phyloP scores from a whole-genome alignment of 2,888 invertebrate genomes.

The Lypha dubia region DNA sequence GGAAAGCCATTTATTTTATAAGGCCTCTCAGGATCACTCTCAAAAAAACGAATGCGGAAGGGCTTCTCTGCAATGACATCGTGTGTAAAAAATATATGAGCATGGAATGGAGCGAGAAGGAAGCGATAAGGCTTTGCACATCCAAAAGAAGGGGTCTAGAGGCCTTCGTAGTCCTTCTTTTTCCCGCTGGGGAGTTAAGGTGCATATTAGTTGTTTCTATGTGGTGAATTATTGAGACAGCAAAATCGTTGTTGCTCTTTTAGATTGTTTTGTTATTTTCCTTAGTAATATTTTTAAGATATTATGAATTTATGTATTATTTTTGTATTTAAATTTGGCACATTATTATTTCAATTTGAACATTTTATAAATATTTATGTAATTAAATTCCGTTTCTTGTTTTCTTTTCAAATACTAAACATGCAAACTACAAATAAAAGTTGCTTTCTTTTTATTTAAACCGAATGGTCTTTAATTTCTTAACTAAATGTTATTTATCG shows the following conservation, averaged over 20 bases:
- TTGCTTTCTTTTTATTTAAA: constrained; percentile 18
- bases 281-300: constrained; percentile 22
- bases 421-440: constrained; percentile 50
- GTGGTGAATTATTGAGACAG: neutral
- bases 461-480: constrained; percentile 23
- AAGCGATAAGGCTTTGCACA: too few species aligned
- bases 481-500: too few species aligned
- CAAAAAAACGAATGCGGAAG: too few species aligned
- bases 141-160: too few species aligned
- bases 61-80: too few species aligned
- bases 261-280: neutral
- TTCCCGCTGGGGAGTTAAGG: too few species aligned
- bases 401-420: constrained; percentile 1
- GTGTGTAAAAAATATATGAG: too few species aligned
- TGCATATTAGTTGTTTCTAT: constrained; percentile 19
- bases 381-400: constrained; percentile 26
- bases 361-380: constrained; percentile 52
- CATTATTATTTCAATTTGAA: constrained; percentile 70
- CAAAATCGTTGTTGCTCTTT: neutral
- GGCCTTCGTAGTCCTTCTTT: too few species aligned
- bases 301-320: constrained; percentile 23
- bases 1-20: too few species aligned
- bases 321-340: constrained; percentile 69
- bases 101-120: too few species aligned
- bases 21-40: too few species aligned